Evolutionary conservation across 2,888 invertebrate genomes (phyloP).

Genomic region (Baccha elongata): DNA sequence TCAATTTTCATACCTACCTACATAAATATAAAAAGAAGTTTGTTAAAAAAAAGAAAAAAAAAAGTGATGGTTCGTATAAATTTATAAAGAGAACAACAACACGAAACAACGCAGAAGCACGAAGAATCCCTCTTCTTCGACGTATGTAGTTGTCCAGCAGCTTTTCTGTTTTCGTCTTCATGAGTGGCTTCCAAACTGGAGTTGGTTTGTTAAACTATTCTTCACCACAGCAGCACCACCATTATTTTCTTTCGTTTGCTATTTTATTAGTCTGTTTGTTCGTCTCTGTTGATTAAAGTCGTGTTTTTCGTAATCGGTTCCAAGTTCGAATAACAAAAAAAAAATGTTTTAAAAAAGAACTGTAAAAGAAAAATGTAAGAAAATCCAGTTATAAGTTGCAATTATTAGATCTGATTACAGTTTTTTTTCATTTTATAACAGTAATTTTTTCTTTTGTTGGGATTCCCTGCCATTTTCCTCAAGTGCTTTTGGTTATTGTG

Average conservation of each 20-base stretch:
- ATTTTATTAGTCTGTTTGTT: slow-evolving; percentile 27
- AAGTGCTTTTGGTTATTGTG: slow-evolving; percentile 1
- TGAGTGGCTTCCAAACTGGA: too few relatives aligned
- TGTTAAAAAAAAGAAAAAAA: slow-evolving; percentile 2
- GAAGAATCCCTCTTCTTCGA: not conserved
- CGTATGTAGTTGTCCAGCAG: not conserved
- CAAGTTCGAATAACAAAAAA: not conserved
- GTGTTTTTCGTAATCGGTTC: slow-evolving; percentile 9
- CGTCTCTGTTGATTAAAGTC: slow-evolving; percentile 36
- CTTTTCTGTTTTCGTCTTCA: not conserved
- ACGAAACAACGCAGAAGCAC: slow-evolving; percentile 27
- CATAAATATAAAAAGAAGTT: slow-evolving; percentile 3
- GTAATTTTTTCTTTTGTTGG: slow-evolving; percentile 26
- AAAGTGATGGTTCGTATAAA: slow-evolving; percentile 16
- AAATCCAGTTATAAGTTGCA: slow-evolving; percentile 7
- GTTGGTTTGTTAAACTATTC: slow-evolving; percentile 32
- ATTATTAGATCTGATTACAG: not conserved
- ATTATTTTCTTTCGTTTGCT: slow-evolving; percentile 8
- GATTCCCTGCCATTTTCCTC: slow-evolving; percentile 32
- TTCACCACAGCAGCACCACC: slow-evolving; percentile 5
- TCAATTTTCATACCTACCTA: slow-evolving; percentile 4
- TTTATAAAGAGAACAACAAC: not conserved
- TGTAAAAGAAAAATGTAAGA: slow-evolving; percentile 1
- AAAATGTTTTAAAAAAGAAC: not conserved
- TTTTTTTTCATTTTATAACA: slow-evolving; percentile 21